A percentile compares a stretch with the other conserved stretches of the same genome.
These are phyloP conservation scores for Pogonomyrmex barbatus DNA, from an alignment of 1,140 invertebrate genomes.

Conservation along the genomic window DNA sequence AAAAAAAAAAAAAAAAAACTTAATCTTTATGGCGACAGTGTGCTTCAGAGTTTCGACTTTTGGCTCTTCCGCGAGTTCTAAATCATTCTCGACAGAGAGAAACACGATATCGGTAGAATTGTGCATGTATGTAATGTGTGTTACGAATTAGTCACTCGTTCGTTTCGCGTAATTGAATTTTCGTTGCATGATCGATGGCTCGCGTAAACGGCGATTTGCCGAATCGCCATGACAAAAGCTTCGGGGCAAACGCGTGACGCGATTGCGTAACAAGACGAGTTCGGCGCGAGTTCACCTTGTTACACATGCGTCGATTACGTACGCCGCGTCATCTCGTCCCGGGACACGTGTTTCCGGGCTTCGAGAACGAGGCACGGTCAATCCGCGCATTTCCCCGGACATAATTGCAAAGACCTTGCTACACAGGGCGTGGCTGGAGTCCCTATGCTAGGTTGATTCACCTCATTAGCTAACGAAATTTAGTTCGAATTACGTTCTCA, in stretches of 20 bases:
- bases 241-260: constrained; percentile 20
- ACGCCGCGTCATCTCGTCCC: constrained; percentile 25
- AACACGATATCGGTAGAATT: background rate
- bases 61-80: background rate
- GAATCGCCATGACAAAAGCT: background rate
- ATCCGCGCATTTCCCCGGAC: constrained; percentile 10
- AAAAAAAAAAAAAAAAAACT: background rate
- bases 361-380: constrained; percentile 55
- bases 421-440: constrained; percentile 21
- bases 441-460: constrained; percentile 63
- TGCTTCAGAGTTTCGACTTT: background rate
- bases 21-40: background rate
- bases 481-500: constrained; percentile 35
- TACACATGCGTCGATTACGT: constrained; percentile 64
- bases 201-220: background rate
- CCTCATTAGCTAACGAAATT: constrained; percentile 69
- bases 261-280: constrained; percentile 65
- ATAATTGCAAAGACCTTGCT: constrained; percentile 57
- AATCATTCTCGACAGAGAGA: background rate
- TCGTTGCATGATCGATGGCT: constrained; percentile 13
- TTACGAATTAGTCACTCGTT: background rate
- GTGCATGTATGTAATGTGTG: constrained; percentile 16
- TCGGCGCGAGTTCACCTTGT: constrained; percentile 41
- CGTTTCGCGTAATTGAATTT: constrained; percentile 25
- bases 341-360: constrained; percentile 66